phyloP scores from a whole-genome alignment of 2,113 vertebrate species.

The Chlorodrepanis virens region DNA sequence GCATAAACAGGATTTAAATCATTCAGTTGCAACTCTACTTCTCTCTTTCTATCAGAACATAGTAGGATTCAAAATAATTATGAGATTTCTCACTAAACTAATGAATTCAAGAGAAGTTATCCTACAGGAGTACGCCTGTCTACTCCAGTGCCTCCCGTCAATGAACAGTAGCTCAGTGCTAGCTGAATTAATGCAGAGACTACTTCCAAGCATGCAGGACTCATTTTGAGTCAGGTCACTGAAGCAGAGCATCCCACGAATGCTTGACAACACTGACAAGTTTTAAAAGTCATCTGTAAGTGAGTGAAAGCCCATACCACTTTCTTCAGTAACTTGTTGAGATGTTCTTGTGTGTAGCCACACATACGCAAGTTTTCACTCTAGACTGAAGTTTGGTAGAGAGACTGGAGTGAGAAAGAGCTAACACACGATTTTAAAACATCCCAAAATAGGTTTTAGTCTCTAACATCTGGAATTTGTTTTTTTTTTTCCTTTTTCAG shows the following conservation, averaged over 20 bases:
- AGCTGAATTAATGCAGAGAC: conserved; percentile 4
- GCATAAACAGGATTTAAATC: conserved; percentile 37
- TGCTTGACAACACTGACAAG: background rate
- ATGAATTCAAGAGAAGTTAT: background rate
- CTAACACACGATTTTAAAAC: background rate
- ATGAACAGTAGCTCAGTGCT: background rate
- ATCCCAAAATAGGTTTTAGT: background rate
- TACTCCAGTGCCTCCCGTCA: background rate
- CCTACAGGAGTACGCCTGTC: background rate
- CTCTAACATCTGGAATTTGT: background rate
- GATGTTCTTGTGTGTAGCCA: background rate
- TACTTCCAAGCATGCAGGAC: background rate
- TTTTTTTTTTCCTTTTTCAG: background rate
- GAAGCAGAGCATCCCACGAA: background rate
- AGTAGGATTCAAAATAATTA: conserved; percentile 40
- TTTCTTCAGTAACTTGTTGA: background rate
- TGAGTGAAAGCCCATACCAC: background rate
- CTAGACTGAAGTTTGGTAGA: background rate
- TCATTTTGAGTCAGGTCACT: background rate
- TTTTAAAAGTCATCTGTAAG: background rate
- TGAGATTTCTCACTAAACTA: background rate
- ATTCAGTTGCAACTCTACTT: background rate
- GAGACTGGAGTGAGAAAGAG: background rate
- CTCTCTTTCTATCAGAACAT: conserved; percentile 3
- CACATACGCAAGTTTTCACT: background rate